phyloP scores from a whole-genome alignment of 2,797 vertebrate species.

The Ptychobarbus kaznakovi region DNA sequence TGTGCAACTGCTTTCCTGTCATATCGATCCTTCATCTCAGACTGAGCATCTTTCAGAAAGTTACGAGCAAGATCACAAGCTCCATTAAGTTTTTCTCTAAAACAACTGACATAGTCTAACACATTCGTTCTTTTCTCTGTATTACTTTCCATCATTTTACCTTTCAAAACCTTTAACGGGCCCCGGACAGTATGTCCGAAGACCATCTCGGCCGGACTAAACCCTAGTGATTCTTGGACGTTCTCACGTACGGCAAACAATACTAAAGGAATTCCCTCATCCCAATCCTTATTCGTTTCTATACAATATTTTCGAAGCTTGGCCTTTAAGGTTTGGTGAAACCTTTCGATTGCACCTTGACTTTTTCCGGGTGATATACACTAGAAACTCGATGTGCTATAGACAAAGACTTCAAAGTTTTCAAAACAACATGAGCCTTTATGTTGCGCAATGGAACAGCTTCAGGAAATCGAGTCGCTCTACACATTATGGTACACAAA shows the following conservation, averaged over 20 bases:
- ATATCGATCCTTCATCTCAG: background rate
- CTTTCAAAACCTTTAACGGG: background rate
- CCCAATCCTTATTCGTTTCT: background rate
- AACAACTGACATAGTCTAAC: background rate
- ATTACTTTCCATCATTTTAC: background rate
- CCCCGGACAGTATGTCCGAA: background rate
- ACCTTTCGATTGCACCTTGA: background rate
- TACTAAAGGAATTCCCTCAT: background rate
- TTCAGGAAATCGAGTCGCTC: background rate
- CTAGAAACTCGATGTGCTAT: background rate
- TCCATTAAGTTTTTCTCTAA: background rate
- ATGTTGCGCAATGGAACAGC: background rate
- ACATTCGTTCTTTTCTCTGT: background rate
- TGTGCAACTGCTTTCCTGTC: background rate
- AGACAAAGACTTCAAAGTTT: background rate
- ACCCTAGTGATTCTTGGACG: background rate
- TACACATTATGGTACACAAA: background rate
- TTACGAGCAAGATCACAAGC: background rate
- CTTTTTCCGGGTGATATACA: background rate
- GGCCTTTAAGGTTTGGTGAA: background rate
- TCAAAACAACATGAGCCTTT: background rate
- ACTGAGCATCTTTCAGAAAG: background rate
- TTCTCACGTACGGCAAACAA: background rate
- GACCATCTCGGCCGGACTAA: background rate
- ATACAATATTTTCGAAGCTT: background rate